phyloP scores from a whole-genome alignment of 2,113 vertebrate species.

The Ictidomys tridecemlineatus region DNA sequence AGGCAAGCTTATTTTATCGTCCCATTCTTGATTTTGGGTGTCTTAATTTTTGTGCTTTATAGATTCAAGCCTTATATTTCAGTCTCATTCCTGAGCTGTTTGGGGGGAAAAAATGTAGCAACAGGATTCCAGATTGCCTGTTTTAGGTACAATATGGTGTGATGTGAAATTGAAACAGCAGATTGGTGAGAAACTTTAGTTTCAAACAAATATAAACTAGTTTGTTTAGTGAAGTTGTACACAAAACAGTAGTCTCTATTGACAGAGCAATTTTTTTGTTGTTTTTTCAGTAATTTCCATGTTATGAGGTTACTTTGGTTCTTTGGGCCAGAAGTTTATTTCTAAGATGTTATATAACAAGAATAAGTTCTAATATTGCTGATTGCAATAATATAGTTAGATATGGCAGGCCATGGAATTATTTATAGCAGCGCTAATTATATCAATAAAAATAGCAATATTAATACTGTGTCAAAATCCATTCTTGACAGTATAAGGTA shows the following conservation, averaged over 20 bases:
- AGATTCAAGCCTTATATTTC: constrained; percentile 74
- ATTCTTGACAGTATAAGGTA: constrained; percentile 88
- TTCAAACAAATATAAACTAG: constrained; percentile 89
- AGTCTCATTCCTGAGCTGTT: constrained; percentile 73
- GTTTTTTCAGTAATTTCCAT: constrained; percentile 51
- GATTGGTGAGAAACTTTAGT: constrained; percentile 89
- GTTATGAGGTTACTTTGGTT: constrained; percentile 67
- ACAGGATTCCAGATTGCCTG: constrained; percentile 84
- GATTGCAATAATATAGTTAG: constrained; percentile 86
- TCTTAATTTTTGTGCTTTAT: constrained; percentile 72
- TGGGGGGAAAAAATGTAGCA: constrained; percentile 64
- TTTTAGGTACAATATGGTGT: constrained; percentile 84
- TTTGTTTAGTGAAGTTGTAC: constrained; percentile 87
- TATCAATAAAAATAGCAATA: constrained; percentile 91
- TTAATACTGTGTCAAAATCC: constrained; percentile 90
- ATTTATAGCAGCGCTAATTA: constrained; percentile 90
- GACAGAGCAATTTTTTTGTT: constrained; percentile 77
- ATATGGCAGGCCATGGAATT: constrained; percentile 86
- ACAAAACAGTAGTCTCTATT: constrained; percentile 82
- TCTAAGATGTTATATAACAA: constrained; percentile 74
- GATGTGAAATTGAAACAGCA: constrained; percentile 84
- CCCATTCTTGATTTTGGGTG: constrained; percentile 68
- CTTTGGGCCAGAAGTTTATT: constrained; percentile 80
- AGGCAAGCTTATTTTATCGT: constrained; percentile 58
- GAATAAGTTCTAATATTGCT: constrained; percentile 82